Conservation (phyloP, 92 coral and sea anemone species). For the Pocillopora meandrina region DNA sequence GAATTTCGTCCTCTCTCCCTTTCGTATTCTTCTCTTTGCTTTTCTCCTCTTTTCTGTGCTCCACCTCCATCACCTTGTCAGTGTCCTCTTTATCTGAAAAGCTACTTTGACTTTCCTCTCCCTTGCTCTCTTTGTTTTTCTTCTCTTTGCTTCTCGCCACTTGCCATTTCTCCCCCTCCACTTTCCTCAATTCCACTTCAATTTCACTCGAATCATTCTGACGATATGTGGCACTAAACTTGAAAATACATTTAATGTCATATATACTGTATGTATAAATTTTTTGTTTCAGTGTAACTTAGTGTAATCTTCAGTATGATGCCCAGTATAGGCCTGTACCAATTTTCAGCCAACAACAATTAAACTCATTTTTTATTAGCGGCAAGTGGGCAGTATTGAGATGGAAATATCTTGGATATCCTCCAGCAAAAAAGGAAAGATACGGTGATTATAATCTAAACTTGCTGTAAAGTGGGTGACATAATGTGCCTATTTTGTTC, state of each 20-base stretch:
- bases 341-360: neutral
- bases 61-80: neutral
- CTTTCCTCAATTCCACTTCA: neutral
- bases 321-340: neutral
- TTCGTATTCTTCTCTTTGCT: neutral
- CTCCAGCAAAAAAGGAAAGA: neutral
- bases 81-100: neutral
- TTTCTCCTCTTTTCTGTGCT: conserved; percentile 3
- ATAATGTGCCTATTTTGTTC: neutral
- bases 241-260: neutral
- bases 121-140: no score
- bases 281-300: neutral
- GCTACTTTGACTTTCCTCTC: no score
- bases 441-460: neutral
- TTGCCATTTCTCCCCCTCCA: neutral
- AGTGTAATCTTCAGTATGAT: neutral
- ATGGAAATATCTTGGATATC: neutral
- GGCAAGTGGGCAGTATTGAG: neutral
- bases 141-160: conserved; percentile 12
- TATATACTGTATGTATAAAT: neutral
- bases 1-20: no score
- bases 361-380: neutral
- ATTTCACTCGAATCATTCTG: neutral
- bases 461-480: neutral
- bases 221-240: neutral